Evolutionary conservation across 1,140 invertebrate genomes (phyloP), one percentile per base, ranked within the genome.

Genomic region (Bilobella aurantiaca): DNA sequence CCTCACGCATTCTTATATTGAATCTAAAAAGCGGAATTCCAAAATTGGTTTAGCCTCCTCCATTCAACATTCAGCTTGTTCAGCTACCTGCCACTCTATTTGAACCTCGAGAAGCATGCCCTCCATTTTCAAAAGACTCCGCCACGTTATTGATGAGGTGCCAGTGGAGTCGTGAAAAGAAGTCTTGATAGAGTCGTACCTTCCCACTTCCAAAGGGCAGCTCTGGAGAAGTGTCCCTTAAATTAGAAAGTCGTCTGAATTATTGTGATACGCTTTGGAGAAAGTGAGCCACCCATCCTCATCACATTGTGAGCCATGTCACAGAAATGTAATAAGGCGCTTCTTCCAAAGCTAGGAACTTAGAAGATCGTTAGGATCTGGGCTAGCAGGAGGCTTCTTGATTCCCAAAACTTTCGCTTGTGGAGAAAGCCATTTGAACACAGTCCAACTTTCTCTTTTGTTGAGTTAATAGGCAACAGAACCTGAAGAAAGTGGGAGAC

Each of bases 351-450:
- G n/a, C n/a, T n/a, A n/a, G n/a, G n/a, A n/a, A n/a, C n/a, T n/a
- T n/a, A n/a, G n/a, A n/a, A n/a, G n/a, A n/a, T n/a, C n/a, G n/a
- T n/a, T n/a, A n/a, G n/a, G n/a, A n/a, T n/a, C n/a, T n/a, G n/a
- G n/a, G n/a, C n/a, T n/a, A n/a, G n/a, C n/a, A n/a, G n/a, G n/a
- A 12, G 34, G 34, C 8, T 42, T 42, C 34, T 8, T 18, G 8
- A 18, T 18, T 42, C 8, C 8, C 8, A 42, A 42, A 42, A 42
- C 8, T 18, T 42, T 42, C 34, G 8, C 8, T 42, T 42, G 34
- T 23, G 49, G 58, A 27, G 58, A 59, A 59, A 59, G 58, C 58
- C 14, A 59, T 59, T 59, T 59, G 58, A 59, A 59, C 27, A 28
- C 58, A 28, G 5, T 59, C 58, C 58, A 59, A 59, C 58, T 59